Percentiles rank a stretch among this genome's conserved stretches.
phyloP scores from a whole-genome alignment of 2,888 invertebrate species.

The Dichetophora obliterata region DNA sequence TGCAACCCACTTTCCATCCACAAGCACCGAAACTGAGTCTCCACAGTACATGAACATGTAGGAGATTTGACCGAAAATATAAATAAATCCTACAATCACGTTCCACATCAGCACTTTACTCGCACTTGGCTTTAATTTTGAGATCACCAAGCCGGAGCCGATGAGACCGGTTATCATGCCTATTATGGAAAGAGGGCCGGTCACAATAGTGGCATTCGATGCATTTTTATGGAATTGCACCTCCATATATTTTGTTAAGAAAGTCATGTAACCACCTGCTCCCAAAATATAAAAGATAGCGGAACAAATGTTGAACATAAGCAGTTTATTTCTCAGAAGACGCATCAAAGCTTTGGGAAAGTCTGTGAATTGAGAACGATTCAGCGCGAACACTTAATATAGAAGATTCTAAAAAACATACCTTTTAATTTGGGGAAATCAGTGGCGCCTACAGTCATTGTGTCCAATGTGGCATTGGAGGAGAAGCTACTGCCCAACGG shows the following conservation, averaged over 20 bases:
- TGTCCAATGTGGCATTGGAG: constrained; percentile 60
- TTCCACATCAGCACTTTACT: constrained; percentile 75
- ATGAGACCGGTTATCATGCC: constrained; percentile 76
- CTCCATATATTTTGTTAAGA: constrained; percentile 81
- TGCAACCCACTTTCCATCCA: constrained; percentile 54
- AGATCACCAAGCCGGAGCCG: constrained; percentile 74
- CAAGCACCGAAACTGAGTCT: constrained; percentile 59
- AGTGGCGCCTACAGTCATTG: constrained; percentile 51
- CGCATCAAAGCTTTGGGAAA: constrained; percentile 74
- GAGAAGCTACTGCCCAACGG: constrained; percentile 59
- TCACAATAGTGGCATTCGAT: constrained; percentile 76
- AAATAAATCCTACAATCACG: constrained; percentile 73
- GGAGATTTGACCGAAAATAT: constrained; percentile 71
- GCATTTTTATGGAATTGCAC: constrained; percentile 79
- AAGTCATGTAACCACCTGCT: constrained; percentile 77
- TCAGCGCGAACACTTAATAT: neutral
- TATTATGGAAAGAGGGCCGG: constrained; percentile 74
- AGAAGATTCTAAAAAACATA: constrained; percentile 40
- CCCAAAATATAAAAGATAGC: constrained; percentile 77
- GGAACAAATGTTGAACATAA: constrained; percentile 77
- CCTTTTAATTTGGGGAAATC: constrained; percentile 68
- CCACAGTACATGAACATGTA: constrained; percentile 74
- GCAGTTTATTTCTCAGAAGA: constrained; percentile 75
- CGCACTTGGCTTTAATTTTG: constrained; percentile 74
- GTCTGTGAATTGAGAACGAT: constrained; percentile 60